These are phyloP conservation scores for Bubo scandiacus DNA, from an alignment of 2,113 vertebrate genomes.

Conservation along the genomic window DNA sequence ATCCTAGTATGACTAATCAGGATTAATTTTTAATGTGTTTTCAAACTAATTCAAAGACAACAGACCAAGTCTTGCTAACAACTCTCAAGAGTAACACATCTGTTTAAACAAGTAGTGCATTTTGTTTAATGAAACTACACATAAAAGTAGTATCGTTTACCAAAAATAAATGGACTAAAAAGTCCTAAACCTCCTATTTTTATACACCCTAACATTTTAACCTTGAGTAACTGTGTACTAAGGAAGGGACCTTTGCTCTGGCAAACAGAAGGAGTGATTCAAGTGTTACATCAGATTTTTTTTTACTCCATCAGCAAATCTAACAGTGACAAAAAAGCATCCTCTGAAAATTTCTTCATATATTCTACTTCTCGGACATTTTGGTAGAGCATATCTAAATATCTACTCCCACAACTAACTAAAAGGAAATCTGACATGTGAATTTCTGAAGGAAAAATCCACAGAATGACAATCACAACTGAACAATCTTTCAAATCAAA, in stretches of 20 bases:
- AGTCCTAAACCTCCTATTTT: background rate
- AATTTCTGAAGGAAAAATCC: background rate
- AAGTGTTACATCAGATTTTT: background rate
- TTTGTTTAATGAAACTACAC: background rate
- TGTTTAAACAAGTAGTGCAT: background rate
- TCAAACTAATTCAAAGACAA: background rate
- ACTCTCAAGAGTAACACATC: background rate
- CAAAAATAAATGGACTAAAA: background rate
- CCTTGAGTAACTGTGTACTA: background rate
- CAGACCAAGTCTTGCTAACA: background rate
- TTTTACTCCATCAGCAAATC: background rate
- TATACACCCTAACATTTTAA: background rate
- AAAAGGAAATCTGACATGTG: background rate
- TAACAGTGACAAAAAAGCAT: background rate
- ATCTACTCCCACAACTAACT: background rate
- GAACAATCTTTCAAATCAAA: background rate
- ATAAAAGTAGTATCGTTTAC: background rate
- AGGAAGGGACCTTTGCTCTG: background rate
- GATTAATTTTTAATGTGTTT: background rate
- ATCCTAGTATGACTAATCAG: background rate
- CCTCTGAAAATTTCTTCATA: background rate
- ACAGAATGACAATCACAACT: background rate
- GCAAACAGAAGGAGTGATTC: background rate
- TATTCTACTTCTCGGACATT: background rate
- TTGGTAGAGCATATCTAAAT: background rate